Percentiles rank a stretch among this genome's conserved stretches.
phyloP scores from a whole-genome alignment of 2,888 invertebrate genomes.

The Agrotis segetum region DNA sequence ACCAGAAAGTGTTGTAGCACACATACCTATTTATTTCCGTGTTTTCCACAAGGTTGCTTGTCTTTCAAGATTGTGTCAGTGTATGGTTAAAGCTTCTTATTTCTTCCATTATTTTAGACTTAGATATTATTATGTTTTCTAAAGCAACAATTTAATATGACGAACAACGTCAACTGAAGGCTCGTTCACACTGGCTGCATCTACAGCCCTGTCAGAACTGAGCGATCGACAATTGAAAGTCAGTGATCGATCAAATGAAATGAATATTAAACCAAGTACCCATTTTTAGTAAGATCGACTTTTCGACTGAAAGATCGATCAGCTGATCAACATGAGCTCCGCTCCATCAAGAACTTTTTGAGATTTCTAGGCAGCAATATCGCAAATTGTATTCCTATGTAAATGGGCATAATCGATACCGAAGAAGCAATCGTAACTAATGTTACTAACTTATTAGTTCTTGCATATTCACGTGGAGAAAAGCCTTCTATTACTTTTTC shows the following conservation, averaged over 20 bases:
- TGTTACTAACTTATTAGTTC: too few species aligned
- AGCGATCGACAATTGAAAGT: not conserved
- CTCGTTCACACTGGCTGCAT: not conserved
- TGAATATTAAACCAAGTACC: not conserved
- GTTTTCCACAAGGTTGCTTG: not conserved
- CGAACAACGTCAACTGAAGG: not conserved
- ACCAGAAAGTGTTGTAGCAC: not conserved
- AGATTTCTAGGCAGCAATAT: not conserved
- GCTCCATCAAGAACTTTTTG: not conserved
- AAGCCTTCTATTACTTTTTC: too few species aligned
- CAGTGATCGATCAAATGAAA: not conserved
- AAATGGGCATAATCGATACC: not conserved
- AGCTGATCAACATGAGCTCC: not conserved
- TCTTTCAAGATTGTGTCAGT: constrained; percentile 1
- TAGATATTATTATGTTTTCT: constrained; percentile 2
- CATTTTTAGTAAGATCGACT: not conserved
- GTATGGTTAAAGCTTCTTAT: constrained; percentile 10
- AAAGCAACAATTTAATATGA: not conserved
- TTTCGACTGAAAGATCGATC: not conserved
- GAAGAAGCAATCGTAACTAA: not conserved
- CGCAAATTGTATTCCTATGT: not conserved
- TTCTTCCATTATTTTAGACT: not conserved
- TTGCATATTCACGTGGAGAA: too few species aligned
- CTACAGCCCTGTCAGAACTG: not conserved
- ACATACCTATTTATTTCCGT: not conserved